phyloP scores from a whole-genome alignment of 2,888 invertebrate species.

The Acanthacorydalis orientalis region DNA sequence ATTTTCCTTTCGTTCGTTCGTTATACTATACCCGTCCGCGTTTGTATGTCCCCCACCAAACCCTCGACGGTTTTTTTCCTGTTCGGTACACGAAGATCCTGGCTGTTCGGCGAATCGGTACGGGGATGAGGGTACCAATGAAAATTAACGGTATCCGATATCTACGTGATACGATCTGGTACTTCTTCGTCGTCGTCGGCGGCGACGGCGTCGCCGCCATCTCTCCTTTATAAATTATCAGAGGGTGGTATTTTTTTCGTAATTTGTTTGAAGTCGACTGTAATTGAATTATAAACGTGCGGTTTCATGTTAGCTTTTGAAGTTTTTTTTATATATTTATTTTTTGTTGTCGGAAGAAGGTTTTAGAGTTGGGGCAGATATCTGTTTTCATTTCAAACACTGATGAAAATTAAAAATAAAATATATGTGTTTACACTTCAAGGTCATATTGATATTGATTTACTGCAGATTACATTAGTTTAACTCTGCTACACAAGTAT shows the following conservation, averaged over 20 bases:
- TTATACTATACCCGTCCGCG: not conserved
- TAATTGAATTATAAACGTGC: constrained; percentile 4
- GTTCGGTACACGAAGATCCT: not conserved
- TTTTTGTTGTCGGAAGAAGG: too few species aligned
- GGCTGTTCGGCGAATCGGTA: not conserved
- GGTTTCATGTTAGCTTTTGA: not conserved
- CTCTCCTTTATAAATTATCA: constrained; percentile 1
- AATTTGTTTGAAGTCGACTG: constrained; percentile 7
- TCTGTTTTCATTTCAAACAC: too few species aligned
- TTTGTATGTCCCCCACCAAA: not conserved
- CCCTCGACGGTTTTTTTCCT: not conserved
- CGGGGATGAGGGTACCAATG: constrained; percentile 1
- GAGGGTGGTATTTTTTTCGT: constrained; percentile 1
- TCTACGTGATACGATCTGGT: not conserved
- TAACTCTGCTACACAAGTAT: too few species aligned
- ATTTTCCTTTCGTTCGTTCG: constrained; percentile 1
- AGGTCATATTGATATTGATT: too few species aligned
- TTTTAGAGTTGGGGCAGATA: too few species aligned
- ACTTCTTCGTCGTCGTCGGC: too few species aligned
- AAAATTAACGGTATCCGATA: constrained; percentile 4
- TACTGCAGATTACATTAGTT: too few species aligned
- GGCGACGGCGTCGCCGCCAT: not conserved
- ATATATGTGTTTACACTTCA: too few species aligned
- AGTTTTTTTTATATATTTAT: too few species aligned
- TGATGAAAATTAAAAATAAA: too few species aligned